Percentiles rank a stretch among this genome's conserved stretches.
These are phyloP conservation scores for Chloromyia formosa DNA, from an alignment of 2,888 invertebrate species.

Conservation along the genomic window DNA sequence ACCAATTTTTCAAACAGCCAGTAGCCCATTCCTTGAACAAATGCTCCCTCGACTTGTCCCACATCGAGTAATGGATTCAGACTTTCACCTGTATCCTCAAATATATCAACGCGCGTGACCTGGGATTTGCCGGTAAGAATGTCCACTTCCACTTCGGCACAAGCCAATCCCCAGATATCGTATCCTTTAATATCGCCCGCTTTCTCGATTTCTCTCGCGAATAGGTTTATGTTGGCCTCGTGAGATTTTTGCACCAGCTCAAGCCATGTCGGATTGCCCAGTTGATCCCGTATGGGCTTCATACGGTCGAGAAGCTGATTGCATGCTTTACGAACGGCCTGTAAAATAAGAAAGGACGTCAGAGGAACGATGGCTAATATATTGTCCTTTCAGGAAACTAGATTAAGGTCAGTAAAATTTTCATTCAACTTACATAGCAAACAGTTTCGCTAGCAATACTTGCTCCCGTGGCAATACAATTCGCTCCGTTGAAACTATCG, in stretches of 20 bases:
- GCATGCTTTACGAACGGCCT: constrained; percentile 46
- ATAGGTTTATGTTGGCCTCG: constrained; percentile 52
- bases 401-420: background rate
- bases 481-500: constrained; percentile 70
- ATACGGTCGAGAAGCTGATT: constrained; percentile 45
- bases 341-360: background rate
- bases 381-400: no score
- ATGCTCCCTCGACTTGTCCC: constrained; percentile 82
- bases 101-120: constrained; percentile 70
- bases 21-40: constrained; percentile 79
- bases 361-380: background rate
- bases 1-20: constrained; percentile 78
- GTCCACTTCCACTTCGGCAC: constrained; percentile 76
- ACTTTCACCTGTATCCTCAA: constrained; percentile 76
- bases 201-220: constrained; percentile 53
- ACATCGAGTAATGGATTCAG: constrained; percentile 70
- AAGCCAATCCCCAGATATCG: constrained; percentile 69
- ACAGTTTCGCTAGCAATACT: constrained; percentile 73
- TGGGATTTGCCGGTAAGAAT: constrained; percentile 76
- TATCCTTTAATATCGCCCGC: constrained; percentile 66
- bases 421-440: constrained; percentile 60
- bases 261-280: constrained; percentile 45
- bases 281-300: constrained; percentile 42
- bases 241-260: constrained; percentile 51
- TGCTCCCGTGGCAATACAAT: constrained; percentile 71